phyloP scores from a whole-genome alignment of 2,113 vertebrate genomes.

The Meleagris gallopavo region DNA sequence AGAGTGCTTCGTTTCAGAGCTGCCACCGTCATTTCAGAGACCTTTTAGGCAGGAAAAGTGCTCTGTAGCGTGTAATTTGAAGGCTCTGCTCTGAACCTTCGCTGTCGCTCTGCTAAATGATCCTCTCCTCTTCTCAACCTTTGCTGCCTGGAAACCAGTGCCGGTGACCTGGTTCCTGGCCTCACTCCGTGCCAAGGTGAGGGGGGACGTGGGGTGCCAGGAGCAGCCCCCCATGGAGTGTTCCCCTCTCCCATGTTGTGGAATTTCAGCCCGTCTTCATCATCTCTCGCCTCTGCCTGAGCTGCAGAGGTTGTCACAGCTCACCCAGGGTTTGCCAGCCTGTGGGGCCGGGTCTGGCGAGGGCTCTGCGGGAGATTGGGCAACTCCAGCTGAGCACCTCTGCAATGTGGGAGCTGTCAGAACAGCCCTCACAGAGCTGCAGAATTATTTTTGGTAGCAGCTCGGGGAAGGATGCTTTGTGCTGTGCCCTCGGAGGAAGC shows the following conservation, averaged over 20 bases:
- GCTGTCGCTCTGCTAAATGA: slow-evolving; percentile 63
- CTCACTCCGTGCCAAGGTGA: background rate
- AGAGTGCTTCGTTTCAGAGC: slow-evolving; percentile 69
- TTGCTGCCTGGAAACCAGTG: slow-evolving; percentile 65
- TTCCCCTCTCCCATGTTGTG: slow-evolving; percentile 44
- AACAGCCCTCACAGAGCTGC: background rate
- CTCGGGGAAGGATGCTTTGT: background rate
- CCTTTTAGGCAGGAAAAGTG: slow-evolving; percentile 70
- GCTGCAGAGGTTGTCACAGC: slow-evolving; percentile 58
- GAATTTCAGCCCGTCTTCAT: slow-evolving; percentile 67
- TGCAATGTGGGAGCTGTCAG: accelerated
- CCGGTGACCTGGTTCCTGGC: slow-evolving; percentile 62
- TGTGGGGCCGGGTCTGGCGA: background rate
- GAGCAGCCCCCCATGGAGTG: background rate
- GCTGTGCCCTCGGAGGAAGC: slow-evolving; percentile 2
- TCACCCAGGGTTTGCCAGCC: slow-evolving; percentile 50
- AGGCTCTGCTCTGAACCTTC: slow-evolving; percentile 68
- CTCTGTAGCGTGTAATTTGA: slow-evolving; percentile 72
- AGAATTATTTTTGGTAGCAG: background rate
- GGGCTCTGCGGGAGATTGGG: background rate
- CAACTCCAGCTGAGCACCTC: background rate
- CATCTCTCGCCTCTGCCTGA: slow-evolving; percentile 62
- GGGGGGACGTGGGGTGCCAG: slow-evolving; percentile 10
- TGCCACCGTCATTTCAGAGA: slow-evolving; percentile 66
- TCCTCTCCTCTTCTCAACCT: slow-evolving; percentile 64